Evolutionary conservation across 2,888 invertebrate genomes (phyloP).

Genomic region (Pogonocherus hispidulus): DNA sequence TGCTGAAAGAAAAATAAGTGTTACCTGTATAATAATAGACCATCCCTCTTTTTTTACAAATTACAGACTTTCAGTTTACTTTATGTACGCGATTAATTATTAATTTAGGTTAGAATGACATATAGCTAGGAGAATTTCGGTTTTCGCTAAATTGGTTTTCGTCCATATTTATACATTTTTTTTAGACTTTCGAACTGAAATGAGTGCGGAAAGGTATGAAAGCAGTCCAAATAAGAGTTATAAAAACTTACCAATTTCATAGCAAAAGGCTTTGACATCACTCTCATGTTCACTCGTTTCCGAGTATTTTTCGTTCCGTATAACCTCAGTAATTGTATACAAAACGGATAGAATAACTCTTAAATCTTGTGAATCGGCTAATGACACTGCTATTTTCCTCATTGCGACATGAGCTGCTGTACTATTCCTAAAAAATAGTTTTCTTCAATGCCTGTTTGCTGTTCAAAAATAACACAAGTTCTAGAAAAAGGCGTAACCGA

Average conservation of each 20-base stretch:
- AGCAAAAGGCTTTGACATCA: constrained; percentile 72
- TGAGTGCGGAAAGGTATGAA: too few relatives aligned
- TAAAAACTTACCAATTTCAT: constrained; percentile 70
- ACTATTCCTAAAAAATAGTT: constrained; percentile 71
- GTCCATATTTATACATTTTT: too few relatives aligned
- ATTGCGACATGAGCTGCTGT: constrained; percentile 80
- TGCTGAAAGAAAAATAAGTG: constrained; percentile 57
- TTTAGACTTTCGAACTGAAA: too few relatives aligned
- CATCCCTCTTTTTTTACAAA: background rate
- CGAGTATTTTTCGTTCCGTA: constrained; percentile 79
- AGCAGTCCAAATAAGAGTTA: too few relatives aligned
- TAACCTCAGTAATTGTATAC: constrained; percentile 95
- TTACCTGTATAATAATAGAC: constrained; percentile 24
- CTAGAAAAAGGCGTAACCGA: too few relatives aligned
- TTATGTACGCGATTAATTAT: too few relatives aligned
- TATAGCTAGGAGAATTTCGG: too few relatives aligned
- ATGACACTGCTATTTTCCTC: constrained; percentile 83
- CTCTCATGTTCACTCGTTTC: constrained; percentile 67
- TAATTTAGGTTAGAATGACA: too few relatives aligned
- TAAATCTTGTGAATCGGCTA: constrained; percentile 92
- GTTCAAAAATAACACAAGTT: too few relatives aligned
- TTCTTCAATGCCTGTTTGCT: too few relatives aligned
- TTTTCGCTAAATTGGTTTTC: too few relatives aligned
- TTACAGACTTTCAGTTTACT: too few relatives aligned
- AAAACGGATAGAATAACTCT: constrained; percentile 93